Evolutionary conservation across 2,888 invertebrate genomes (phyloP).

Genomic region (Pachydiplax longipennis): DNA sequence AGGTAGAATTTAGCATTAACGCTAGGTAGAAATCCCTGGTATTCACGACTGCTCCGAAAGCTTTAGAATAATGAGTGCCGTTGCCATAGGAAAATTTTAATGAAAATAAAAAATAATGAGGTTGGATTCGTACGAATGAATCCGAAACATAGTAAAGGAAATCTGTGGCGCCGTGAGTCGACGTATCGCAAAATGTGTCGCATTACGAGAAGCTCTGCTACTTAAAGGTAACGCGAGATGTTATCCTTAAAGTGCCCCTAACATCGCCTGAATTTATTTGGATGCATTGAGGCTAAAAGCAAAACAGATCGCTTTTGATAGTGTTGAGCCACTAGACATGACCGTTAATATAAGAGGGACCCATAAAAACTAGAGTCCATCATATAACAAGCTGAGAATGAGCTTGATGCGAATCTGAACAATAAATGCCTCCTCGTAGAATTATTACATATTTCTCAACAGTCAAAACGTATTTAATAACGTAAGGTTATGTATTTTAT

Average conservation of each 20-base stretch:
- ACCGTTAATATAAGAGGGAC: neutral
- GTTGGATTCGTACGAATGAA: too few species aligned
- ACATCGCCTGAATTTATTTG: neutral
- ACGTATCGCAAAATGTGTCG: neutral
- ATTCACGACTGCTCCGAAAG: too few species aligned
- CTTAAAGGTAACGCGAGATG: constrained; percentile 4
- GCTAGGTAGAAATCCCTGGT: too few species aligned
- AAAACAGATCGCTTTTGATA: neutral
- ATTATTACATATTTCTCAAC: too few species aligned
- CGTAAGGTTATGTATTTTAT: too few species aligned
- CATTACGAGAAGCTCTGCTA: neutral
- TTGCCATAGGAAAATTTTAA: too few species aligned
- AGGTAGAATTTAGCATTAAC: too few species aligned
- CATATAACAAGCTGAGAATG: neutral
- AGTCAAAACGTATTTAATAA: too few species aligned
- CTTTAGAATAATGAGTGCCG: too few species aligned
- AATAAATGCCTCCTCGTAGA: too few species aligned
- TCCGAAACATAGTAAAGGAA: neutral
- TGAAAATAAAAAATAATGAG: too few species aligned
- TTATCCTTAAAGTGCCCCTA: neutral
- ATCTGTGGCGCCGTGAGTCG: neutral
- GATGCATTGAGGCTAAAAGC: constrained; percentile 8
- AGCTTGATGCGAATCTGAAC: too few species aligned
- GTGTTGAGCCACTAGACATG: neutral
- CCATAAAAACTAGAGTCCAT: neutral